Conservation (phyloP, 2,113 vertebrate species). For the Ranitomeya imitator region DNA sequence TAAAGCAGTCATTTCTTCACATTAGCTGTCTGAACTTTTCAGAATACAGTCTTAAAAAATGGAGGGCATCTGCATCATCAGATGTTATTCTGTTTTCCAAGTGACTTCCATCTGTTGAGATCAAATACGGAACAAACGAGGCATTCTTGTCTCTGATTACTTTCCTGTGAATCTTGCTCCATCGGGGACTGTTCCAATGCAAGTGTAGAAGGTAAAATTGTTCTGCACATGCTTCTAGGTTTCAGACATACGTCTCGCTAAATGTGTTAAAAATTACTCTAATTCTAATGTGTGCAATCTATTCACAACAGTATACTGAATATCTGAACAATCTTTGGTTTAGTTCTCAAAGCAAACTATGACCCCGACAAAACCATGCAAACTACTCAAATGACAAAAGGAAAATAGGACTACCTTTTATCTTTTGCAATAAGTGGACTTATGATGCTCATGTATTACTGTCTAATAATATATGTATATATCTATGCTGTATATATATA, state of each 20-base stretch:
- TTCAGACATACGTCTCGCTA: constrained; percentile 45
- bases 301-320: background rate
- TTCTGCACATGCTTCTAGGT: constrained; percentile 46
- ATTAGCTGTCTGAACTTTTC: constrained; percentile 50
- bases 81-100: constrained; percentile 58
- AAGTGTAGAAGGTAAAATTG: constrained; percentile 48
- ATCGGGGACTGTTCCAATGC: constrained; percentile 45
- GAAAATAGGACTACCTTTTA: no score
- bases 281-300: constrained; percentile 19
- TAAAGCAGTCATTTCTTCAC: constrained; percentile 45
- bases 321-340: background rate
- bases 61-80: constrained; percentile 54
- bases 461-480: no score
- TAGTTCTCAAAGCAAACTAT: no score
- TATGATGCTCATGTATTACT: no score
- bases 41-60: constrained; percentile 49
- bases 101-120: constrained; percentile 56
- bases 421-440: no score
- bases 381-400: no score
- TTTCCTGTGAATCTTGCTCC: constrained; percentile 42
- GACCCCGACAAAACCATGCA: no score
- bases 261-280: constrained; percentile 49
- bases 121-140: constrained; percentile 57
- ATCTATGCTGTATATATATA: no score
- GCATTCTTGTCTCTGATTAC: constrained; percentile 55